Evolutionary conservation across 2,113 vertebrate genomes (phyloP), one percentile per base, ranked within the genome.

Genomic region (Prunella fulvescens): DNA sequence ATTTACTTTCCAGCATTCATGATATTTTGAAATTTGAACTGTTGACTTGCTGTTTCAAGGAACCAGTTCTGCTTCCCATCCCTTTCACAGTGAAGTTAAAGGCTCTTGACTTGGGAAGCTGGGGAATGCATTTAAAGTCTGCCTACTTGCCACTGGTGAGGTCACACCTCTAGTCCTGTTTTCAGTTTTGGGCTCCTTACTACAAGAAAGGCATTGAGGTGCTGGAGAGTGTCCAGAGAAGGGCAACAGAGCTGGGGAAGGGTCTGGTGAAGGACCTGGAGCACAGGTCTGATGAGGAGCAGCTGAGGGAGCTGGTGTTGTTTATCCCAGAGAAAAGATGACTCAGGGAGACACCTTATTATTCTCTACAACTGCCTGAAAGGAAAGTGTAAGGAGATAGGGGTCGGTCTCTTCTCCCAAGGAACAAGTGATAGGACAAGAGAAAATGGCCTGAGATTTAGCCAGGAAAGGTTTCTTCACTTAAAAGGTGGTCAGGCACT

Each of bases 391-490:
- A 29, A 57, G 11, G 19, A 47, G 29, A 8, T 2, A 20, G 47
- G 20, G 10, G 1, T 48, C 1, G 0, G 5, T 42, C 62, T 54
- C n/a, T 35, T 76, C 45, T 54, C 14, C 22, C 10, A 31, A 48
- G 35, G 18, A 69, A 40, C 9, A 54, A 69, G 14, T 1, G 1
- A 22, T 40, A 29, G 16, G 26, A 42, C 37, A 42, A 53, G 29
- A 69, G 12, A 29, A 61, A 69, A 35, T 11, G 14, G 54, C 31
- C 48, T 54, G 48, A 48, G 25, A 62, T 35, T 62, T 18, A 48
- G 22, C 25, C 22, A 19, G 26, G 48, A 35, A 19, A 47, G 18
- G 18, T 14, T 61, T 83, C 62, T 69, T 83, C 14, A 14, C 25
- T 35, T 69, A 26, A 40, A 61, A 18, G 12, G 8, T 31, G 54